Evolutionary conservation across 2,888 invertebrate species (phyloP).

Genomic region (Cinara cedri): DNA sequence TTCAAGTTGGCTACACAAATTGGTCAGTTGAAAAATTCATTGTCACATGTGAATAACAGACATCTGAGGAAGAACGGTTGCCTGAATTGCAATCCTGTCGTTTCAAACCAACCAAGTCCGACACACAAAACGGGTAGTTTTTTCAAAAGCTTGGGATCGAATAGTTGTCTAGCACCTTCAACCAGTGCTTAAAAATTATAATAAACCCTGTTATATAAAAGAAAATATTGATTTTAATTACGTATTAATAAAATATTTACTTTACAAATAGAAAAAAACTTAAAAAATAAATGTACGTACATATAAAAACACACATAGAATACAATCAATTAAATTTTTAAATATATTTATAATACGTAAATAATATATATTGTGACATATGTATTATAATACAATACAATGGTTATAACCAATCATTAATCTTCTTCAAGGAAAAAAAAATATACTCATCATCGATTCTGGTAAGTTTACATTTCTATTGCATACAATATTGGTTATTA

Average conservation of each 20-base stretch:
- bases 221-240: constrained; percentile 34
- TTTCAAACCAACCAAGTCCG: constrained; percentile 32
- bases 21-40: constrained; percentile 91
- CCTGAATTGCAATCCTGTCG: constrained; percentile 20
- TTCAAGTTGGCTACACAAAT: constrained; percentile 90
- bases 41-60: constrained; percentile 91
- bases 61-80: constrained; percentile 65
- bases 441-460: not conserved
- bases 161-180: constrained; percentile 39
- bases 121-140: constrained; percentile 41
- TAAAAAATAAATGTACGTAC: constrained; percentile 21
- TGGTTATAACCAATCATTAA: constrained; percentile 2
- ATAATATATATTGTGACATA: constrained; percentile 1
- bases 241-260: constrained; percentile 46
- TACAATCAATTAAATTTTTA: constrained; percentile 16
- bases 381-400: constrained; percentile 1
- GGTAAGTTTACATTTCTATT: constrained; percentile 28
- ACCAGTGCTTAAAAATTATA: constrained; percentile 24
- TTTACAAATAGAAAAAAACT: constrained; percentile 49
- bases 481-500: constrained; percentile 16
- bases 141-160: constrained; percentile 50
- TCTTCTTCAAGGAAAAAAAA: not conserved
- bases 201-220: not conserved
- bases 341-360: constrained; percentile 16
- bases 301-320: constrained; percentile 35